These are phyloP conservation scores for Erebia ligea DNA, from an alignment of 2,888 invertebrate genomes.

Conservation along the genomic window DNA sequence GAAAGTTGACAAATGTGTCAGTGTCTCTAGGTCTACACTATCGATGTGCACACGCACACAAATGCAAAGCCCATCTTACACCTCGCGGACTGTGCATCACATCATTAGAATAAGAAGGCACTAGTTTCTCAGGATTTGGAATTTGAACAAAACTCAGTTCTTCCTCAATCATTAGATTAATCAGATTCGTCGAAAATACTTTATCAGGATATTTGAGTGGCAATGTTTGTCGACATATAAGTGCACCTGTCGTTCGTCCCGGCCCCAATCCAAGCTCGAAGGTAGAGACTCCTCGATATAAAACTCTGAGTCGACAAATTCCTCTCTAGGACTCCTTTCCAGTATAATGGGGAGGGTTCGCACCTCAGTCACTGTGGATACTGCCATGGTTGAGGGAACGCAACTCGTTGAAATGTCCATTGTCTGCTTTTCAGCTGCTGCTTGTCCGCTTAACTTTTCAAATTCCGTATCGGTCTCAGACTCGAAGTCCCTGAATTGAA, in stretches of 20 bases:
- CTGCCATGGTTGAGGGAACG: constrained; percentile 77
- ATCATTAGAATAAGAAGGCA: not conserved
- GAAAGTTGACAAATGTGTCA: too few species aligned
- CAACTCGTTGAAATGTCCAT: constrained; percentile 70
- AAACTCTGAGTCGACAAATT: constrained; percentile 92
- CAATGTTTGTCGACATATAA: constrained; percentile 43
- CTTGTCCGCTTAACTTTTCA: constrained; percentile 88
- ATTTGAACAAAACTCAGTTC: not conserved
- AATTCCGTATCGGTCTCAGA: constrained; percentile 93
- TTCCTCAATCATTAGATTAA: not conserved
- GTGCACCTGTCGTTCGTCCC: constrained; percentile 76
- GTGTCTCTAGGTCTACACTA: too few species aligned
- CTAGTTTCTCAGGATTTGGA: not conserved
- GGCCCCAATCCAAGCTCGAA: constrained; percentile 90
- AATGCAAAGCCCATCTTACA: too few species aligned
- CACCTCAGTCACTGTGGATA: constrained; percentile 84
- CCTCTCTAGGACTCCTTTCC: constrained; percentile 62
- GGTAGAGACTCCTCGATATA: constrained; percentile 95
- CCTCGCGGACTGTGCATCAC: too few species aligned
- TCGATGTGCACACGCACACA: too few species aligned
- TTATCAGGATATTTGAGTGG: constrained; percentile 45
- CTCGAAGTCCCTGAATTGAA: constrained; percentile 85
- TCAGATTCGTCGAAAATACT: constrained; percentile 38
- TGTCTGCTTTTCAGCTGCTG: constrained; percentile 67
- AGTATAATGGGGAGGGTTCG: constrained; percentile 61